These are phyloP conservation scores for Laupala kohalensis DNA, from an alignment of 1,140 invertebrate genomes.

Conservation along the genomic window DNA sequence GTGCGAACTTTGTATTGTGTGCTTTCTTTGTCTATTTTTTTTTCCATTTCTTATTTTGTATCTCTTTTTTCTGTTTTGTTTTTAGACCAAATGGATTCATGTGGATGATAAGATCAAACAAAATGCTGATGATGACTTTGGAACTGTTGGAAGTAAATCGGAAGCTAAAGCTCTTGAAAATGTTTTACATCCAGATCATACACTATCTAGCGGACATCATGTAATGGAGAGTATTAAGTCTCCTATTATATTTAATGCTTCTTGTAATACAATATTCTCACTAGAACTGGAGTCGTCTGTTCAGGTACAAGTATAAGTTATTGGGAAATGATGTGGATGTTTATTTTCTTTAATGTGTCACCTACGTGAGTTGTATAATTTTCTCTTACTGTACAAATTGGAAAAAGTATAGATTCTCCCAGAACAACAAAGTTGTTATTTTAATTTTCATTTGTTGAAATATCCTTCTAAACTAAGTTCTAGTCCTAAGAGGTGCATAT, in stretches of 20 bases:
- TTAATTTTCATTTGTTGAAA: no score
- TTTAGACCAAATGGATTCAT: slow-evolving; percentile 8
- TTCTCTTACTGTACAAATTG: no score
- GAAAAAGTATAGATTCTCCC: no score
- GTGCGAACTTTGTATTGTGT: slow-evolving; percentile 4
- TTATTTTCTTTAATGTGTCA: not conserved
- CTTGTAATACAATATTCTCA: not conserved
- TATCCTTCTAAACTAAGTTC: no score
- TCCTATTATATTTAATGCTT: not conserved
- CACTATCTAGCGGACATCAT: not conserved
- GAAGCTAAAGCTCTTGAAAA: not conserved
- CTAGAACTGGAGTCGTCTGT: not conserved
- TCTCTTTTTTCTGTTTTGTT: slow-evolving; percentile 7
- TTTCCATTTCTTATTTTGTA: not conserved
- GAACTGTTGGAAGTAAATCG: slow-evolving; percentile 1
- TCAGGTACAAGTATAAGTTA: not conserved
- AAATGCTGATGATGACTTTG: slow-evolving; percentile 5
- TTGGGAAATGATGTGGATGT: not conserved
- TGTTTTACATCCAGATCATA: not conserved
- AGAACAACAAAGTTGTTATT: no score
- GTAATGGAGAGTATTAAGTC: not conserved
- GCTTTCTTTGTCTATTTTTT: slow-evolving; percentile 2
- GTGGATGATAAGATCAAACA: slow-evolving; percentile 8
- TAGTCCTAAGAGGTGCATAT: no score
- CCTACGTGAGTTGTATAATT: not conserved